phyloP scores from a whole-genome alignment of 2,113 vertebrate species.

The Astatoreochromis straeleni region DNA sequence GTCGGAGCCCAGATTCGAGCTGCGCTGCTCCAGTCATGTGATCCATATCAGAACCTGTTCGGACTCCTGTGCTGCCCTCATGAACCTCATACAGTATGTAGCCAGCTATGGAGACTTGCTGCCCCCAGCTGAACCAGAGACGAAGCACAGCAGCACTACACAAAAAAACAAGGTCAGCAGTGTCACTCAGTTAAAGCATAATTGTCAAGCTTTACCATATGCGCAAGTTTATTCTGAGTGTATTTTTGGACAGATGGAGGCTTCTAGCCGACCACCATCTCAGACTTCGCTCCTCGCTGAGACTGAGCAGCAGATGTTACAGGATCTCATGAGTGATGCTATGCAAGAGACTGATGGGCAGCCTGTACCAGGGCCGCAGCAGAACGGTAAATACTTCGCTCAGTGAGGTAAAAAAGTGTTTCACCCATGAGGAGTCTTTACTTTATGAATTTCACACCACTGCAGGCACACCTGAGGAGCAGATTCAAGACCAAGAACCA shows the following conservation, averaged over 20 bases:
- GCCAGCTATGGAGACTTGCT: constrained; percentile 92
- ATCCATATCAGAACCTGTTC: constrained; percentile 94
- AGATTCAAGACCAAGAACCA: constrained; percentile 72
- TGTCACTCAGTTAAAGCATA: neutral
- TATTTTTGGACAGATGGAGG: constrained; percentile 71
- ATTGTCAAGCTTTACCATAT: neutral
- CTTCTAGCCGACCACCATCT: constrained; percentile 62
- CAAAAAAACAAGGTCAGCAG: constrained; percentile 79
- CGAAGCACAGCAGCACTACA: constrained; percentile 66
- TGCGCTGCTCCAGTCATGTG: constrained; percentile 94
- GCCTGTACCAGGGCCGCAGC: constrained; percentile 57
- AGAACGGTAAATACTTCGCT: constrained; percentile 72
- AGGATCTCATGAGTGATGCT: constrained; percentile 95
- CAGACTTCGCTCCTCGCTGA: constrained; percentile 81
- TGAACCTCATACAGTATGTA: constrained; percentile 98
- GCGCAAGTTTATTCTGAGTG: neutral
- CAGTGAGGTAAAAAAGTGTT: neutral
- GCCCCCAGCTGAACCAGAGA: constrained; percentile 72
- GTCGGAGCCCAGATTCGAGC: constrained; percentile 86
- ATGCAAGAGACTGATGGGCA: constrained; percentile 90
- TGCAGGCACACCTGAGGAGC: constrained; percentile 77
- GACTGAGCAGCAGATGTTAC: constrained; percentile 89
- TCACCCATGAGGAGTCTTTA: neutral
- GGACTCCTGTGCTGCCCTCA: constrained; percentile 92
- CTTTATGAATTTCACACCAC: neutral